Conservation (phyloP, 2,113 vertebrate species). For the Bothrops jararaca region DNA sequence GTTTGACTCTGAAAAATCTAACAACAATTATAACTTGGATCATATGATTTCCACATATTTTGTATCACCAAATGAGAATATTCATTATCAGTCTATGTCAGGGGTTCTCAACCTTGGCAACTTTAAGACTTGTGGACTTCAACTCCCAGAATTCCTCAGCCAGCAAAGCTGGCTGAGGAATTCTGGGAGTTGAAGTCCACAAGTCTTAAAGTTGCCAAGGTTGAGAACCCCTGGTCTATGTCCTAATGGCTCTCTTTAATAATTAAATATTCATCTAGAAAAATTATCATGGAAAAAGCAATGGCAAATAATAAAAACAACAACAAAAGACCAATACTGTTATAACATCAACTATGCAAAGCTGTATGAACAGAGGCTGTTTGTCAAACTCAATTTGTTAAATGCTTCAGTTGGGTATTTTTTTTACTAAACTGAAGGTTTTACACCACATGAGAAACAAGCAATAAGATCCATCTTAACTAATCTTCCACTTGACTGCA, state of each 20-base stretch:
- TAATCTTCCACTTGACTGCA: not conserved
- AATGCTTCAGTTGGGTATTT: not conserved
- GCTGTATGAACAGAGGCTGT: not conserved
- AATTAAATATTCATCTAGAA: not conserved
- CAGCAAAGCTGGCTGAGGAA: too few relatives aligned
- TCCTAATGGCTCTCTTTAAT: not conserved
- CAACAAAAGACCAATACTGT: not conserved
- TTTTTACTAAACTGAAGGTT: not conserved
- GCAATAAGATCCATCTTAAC: not conserved
- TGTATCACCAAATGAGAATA: not conserved
- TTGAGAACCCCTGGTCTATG: too few relatives aligned
- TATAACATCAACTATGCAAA: not conserved
- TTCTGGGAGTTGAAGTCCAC: too few relatives aligned
- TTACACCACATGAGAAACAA: not conserved
- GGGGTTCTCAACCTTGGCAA: too few relatives aligned
- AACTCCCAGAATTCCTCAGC: too few relatives aligned
- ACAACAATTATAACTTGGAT: not conserved
- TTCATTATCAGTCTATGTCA: constrained; percentile 2
- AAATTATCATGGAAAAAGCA: constrained; percentile 15
- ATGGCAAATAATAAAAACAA: not conserved
- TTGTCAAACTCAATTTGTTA: not conserved
- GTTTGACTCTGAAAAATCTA: not conserved
- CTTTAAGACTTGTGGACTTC: too few relatives aligned
- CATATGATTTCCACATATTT: not conserved
- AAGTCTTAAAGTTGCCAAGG: too few relatives aligned